Evolutionary conservation across 2,797 vertebrate genomes (phyloP).

Genomic region (Acanthurus tractus): DNA sequence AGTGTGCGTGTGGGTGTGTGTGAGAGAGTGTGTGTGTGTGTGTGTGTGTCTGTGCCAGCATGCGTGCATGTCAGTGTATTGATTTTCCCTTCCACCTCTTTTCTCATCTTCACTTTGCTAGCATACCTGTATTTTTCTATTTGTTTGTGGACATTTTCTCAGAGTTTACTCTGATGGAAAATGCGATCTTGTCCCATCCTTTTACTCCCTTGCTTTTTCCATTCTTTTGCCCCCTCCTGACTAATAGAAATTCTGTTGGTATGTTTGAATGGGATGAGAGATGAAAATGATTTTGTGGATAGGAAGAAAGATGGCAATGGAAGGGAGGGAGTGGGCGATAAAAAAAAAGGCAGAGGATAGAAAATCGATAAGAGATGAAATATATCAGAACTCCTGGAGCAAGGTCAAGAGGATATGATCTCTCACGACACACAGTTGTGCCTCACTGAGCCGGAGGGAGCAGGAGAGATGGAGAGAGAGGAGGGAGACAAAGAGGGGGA

Average conservation of each 20-base stretch:
- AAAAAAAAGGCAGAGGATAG: conserved; percentile 76
- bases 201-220: conserved; percentile 56
- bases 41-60: conserved; percentile 19
- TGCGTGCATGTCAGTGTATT: conserved; percentile 45
- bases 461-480: conserved; percentile 44
- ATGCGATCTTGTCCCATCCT: conserved; percentile 73
- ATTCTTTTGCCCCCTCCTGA: conserved; percentile 42
- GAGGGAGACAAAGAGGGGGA: conserved; percentile 39
- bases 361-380: conserved; percentile 88
- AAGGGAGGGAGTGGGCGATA: conserved; percentile 71
- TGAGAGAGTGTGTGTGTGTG: conserved; percentile 30
- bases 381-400: conserved; percentile 85
- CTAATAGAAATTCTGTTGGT: conserved; percentile 82
- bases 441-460: conserved; percentile 76
- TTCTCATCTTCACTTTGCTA: conserved; percentile 70
- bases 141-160: conserved; percentile 77
- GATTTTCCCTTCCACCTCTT: conserved; percentile 68
- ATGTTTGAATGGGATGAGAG: conserved; percentile 80
- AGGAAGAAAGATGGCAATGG: conserved; percentile 75
- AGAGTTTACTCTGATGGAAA: conserved; percentile 79
- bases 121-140: conserved; percentile 76
- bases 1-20: conserved; percentile 11
- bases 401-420: conserved; percentile 89
- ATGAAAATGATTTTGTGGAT: conserved; percentile 83
- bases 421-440: conserved; percentile 79